Evolutionary conservation across 2,113 vertebrate species (phyloP).

Genomic region (Chaetodon auriga): DNA sequence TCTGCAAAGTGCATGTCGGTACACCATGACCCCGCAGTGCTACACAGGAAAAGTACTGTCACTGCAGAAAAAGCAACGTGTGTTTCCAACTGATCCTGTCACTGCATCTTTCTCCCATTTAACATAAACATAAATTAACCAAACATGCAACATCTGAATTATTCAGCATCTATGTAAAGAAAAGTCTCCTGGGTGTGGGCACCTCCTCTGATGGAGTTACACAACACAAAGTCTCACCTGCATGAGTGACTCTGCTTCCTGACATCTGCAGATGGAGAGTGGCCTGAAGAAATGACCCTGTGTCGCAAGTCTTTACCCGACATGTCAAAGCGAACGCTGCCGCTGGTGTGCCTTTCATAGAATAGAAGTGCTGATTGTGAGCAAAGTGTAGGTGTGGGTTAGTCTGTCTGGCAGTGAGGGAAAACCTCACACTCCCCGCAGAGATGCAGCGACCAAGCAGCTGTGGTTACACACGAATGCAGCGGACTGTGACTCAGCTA

Average conservation of each 20-base stretch:
- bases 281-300: conserved; percentile 62
- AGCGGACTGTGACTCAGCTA: conserved; percentile 29
- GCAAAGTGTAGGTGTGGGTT: conserved; percentile 45
- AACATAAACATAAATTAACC: conserved; percentile 50
- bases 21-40: conserved; percentile 1
- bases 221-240: conserved; percentile 62
- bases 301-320: conserved; percentile 68
- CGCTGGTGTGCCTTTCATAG: conserved; percentile 46
- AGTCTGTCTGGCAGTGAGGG: conserved; percentile 8
- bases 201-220: conserved; percentile 46
- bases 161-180: conserved; percentile 32
- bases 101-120: conserved; percentile 9
- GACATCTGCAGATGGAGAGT: conserved; percentile 67
- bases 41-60: conserved; percentile 3
- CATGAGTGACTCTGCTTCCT: conserved; percentile 62
- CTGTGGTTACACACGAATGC: conserved; percentile 26
- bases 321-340: conserved; percentile 41
- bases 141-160: conserved; percentile 39
- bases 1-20: background rate
- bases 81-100: conserved; percentile 11
- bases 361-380: conserved; percentile 50
- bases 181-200: background rate
- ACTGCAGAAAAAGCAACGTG: conserved; percentile 7
- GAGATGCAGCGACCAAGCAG: conserved; percentile 19
- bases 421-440: conserved; percentile 13